These are phyloP conservation scores for Perognathus longimembris DNA, from an alignment of 2,113 vertebrate species.

Conservation along the genomic window DNA sequence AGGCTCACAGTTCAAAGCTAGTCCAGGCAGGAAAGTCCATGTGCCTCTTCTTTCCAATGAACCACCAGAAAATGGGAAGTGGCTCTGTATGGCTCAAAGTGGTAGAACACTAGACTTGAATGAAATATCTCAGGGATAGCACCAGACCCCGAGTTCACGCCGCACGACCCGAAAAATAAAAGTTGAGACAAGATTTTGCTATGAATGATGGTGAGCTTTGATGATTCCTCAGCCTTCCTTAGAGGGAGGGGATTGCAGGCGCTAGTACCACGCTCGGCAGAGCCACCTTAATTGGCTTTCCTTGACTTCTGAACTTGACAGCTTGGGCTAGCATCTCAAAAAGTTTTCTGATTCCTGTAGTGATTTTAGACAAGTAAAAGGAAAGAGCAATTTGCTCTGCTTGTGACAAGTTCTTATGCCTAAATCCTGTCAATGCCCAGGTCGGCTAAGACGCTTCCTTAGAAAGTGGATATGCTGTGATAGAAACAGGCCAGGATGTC, in stretches of 20 bases:
- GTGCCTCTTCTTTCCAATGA: too few species aligned
- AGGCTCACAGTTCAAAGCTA: too few species aligned
- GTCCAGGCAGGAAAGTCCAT: too few species aligned
- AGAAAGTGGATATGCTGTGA: background rate
- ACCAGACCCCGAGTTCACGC: too few species aligned
- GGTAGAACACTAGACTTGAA: too few species aligned
- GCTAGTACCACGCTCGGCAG: background rate
- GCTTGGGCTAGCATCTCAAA: background rate
- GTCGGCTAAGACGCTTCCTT: background rate
- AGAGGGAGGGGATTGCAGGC: too few species aligned
- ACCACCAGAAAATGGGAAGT: too few species aligned
- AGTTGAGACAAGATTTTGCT: background rate
- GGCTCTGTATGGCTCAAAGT: too few species aligned
- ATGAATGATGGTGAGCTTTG: too few species aligned
- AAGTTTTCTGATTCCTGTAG: background rate
- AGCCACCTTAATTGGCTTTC: conserved; percentile 14
- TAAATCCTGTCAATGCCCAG: background rate
- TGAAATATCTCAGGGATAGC: too few species aligned
- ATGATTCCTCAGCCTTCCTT: too few species aligned
- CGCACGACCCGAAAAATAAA: too few species aligned
- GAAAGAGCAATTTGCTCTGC: background rate
- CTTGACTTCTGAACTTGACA: background rate
- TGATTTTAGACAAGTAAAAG: conserved; percentile 20
- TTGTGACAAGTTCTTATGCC: background rate
- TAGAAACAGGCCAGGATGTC: background rate